phyloP scores from a whole-genome alignment of 2,888 invertebrate genomes.

The Drosophila nr. perissopoda region DNA sequence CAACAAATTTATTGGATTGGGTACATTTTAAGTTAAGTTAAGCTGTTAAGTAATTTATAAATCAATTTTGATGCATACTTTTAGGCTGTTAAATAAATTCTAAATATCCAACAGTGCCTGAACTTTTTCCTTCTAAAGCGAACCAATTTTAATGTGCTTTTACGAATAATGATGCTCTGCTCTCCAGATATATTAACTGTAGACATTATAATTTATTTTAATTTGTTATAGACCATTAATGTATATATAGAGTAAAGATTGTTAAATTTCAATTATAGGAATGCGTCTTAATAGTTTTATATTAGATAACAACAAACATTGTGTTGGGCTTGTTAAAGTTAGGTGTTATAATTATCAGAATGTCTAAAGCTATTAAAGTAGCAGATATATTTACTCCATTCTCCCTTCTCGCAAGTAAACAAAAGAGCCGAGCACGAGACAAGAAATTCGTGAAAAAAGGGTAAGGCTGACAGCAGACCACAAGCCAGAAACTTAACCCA shows the following conservation, averaged over 20 bases:
- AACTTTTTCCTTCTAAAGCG: background rate
- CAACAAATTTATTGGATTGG: background rate
- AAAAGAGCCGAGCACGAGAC: slow-evolving; percentile 28
- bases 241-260: background rate
- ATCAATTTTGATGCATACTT: slow-evolving; percentile 35
- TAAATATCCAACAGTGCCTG: background rate
- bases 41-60: background rate
- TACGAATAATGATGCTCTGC: background rate
- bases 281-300: background rate
- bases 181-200: background rate
- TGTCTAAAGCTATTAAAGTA: background rate
- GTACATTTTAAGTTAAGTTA: background rate
- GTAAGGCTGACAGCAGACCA: slow-evolving; percentile 19
- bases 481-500: slow-evolving; percentile 52
- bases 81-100: slow-evolving; percentile 2
- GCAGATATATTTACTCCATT: background rate
- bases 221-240: background rate
- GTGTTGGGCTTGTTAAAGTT: background rate
- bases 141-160: background rate
- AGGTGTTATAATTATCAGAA: background rate
- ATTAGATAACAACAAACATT: background rate
- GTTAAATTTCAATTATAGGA: background rate
- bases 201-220: background rate
- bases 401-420: slow-evolving; percentile 1
- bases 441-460: slow-evolving; percentile 18